phyloP scores from a whole-genome alignment of 2,888 invertebrate species.

The Trissolcus japonicus region DNA sequence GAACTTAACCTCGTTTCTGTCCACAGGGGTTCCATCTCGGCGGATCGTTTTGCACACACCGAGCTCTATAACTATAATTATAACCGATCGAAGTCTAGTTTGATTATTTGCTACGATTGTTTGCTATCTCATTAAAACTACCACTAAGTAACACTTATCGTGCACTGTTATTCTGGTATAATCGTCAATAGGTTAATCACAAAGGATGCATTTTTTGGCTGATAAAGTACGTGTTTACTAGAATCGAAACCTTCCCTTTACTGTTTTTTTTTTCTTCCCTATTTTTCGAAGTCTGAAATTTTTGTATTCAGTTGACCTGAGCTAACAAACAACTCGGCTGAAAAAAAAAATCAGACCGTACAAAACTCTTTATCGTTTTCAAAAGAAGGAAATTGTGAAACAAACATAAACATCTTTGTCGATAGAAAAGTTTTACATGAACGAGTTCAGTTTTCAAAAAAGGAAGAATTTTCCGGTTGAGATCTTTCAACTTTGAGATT shows the following conservation, averaged over 20 bases:
- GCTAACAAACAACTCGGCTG: too few species aligned
- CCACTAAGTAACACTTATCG: conserved; percentile 38
- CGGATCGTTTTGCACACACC: conserved; percentile 7
- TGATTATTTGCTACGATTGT: conserved; percentile 51
- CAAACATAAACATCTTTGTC: too few species aligned
- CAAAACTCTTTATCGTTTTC: too few species aligned
- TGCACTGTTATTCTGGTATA: conserved; percentile 38
- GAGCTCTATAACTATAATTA: conserved; percentile 36
- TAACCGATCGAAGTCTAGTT: conserved; percentile 49
- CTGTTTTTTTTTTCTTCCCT: too few species aligned
- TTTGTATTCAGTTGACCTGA: too few species aligned
- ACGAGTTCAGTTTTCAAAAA: too few species aligned
- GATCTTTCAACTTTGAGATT: too few species aligned
- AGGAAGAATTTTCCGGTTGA: too few species aligned
- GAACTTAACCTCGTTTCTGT: conserved; percentile 53
- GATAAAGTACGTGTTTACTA: conserved; percentile 32
- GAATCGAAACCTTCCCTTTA: not conserved
- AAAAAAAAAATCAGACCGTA: too few species aligned
- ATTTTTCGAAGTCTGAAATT: too few species aligned
- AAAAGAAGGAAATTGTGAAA: too few species aligned
- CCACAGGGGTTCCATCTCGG: conserved; percentile 42
- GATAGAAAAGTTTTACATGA: too few species aligned
- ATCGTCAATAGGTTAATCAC: conserved; percentile 38
- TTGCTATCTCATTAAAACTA: conserved; percentile 46
- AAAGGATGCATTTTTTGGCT: conserved; percentile 38